Evolutionary conservation across 2,888 invertebrate genomes (phyloP).

Genomic region (Acrobasis repandana): DNA sequence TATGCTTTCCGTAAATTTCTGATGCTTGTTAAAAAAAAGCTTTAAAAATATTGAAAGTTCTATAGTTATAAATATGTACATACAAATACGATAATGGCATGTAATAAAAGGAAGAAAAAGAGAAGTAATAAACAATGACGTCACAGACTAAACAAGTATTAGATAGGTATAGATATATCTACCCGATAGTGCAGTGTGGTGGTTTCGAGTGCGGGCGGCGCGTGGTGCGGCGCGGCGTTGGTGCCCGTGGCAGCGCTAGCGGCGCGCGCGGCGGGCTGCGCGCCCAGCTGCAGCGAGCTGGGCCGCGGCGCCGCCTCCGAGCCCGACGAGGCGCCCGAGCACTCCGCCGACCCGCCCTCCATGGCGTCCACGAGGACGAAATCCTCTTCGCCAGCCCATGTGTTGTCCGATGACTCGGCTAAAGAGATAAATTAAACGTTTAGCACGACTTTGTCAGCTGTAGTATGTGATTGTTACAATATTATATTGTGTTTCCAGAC

Average conservation of each 20-base stretch:
- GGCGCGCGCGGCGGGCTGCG: conserved; percentile 34
- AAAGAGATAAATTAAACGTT: background rate
- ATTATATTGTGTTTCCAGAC: no score
- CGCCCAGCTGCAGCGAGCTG: conserved; percentile 60
- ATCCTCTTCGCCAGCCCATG: conserved; percentile 90
- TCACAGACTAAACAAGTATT: no score
- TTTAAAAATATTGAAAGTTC: no score
- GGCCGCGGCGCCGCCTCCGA: conserved; percentile 72
- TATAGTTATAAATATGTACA: no score
- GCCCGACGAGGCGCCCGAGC: conserved; percentile 62
- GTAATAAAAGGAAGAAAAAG: no score
- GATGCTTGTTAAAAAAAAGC: no score
- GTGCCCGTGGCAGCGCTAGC: conserved; percentile 32
- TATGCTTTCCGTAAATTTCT: no score
- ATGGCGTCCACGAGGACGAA: conserved; percentile 91
- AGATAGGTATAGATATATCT: background rate
- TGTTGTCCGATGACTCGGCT: conserved; percentile 75
- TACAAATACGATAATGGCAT: no score
- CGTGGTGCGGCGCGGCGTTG: conserved; percentile 25
- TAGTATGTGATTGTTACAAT: no score
- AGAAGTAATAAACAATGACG: no score
- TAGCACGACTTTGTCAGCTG: background rate
- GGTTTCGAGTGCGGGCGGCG: conserved; percentile 23
- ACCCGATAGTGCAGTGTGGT: conserved; percentile 31
- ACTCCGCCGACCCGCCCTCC: conserved; percentile 81